Base-by-base conservation (phyloP, 64 coral and sea anemone species). In the Pachyseris speciosa region DNA sequence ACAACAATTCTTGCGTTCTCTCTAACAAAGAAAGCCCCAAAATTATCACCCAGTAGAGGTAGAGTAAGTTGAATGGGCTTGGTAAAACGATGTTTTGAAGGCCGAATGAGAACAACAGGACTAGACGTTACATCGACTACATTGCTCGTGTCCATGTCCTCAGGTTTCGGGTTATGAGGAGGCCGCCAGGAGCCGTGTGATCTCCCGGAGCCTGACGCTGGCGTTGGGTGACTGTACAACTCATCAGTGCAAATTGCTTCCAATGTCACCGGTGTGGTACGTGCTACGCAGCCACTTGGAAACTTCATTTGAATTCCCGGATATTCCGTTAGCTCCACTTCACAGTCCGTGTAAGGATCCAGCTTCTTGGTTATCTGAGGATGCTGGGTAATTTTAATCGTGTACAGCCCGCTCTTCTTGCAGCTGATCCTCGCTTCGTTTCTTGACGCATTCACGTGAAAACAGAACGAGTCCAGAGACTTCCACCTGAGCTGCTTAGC, bases 101-200 rank as follows among this genome's bases (percentile, higher is more conserved):
- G 95, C 19, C 86, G 87, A 51, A 97, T 74, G 3, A 93, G 91
- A 63, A 97, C 91, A 38, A 93, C 86, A 17, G 95, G 95, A 74
- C 91, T 97, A 17, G 87, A 87, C 9, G 78, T 93, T 0, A 97
- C 72, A 67, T 97, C 95, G 29, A 97, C 7, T 37, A 89, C 90
- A n/a, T 81, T 40, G 4, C 22, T 61, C 5, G 32, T 25, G 17
- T 78, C 36, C 11, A 47, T 39, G 42, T 80, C 55, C 9, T 49
- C 72, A 29, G 44, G 61, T 9, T 67, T 49, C 59, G 80, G 63
- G 32, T 72, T 50, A 19, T 72, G 60, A 17, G 75, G 84, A 45
- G 83, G 86, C 6, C 78, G 28, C 17, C 72, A 77, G 15, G 63
- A 36, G 7, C 87, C 47, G 42, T 37, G 61, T n/a, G 83, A 53